phyloP scores from a whole-genome alignment of 2,797 vertebrate species.

The Mormyrus proboscirostris region DNA sequence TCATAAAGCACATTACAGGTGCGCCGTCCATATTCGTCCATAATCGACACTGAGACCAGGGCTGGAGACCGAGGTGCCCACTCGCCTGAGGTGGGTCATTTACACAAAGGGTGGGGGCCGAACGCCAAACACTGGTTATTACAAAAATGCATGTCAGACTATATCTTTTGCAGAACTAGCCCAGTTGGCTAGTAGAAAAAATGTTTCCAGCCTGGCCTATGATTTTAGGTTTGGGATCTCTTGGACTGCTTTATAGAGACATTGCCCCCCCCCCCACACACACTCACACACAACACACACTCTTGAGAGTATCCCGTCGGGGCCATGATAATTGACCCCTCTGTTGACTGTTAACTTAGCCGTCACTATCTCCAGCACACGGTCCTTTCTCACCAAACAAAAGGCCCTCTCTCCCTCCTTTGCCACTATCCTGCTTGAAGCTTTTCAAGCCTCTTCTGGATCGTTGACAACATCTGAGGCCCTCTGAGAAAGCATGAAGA shows the following conservation, averaged over 20 bases:
- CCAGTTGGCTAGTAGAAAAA: background rate
- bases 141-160: background rate
- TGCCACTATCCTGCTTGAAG: background rate
- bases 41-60: background rate
- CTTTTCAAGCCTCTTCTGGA: background rate
- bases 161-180: background rate
- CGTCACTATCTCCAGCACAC: background rate
- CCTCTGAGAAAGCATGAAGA: background rate
- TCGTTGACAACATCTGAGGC: background rate
- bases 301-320: constrained; percentile 18
- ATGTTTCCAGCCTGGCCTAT: background rate
- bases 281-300: constrained; percentile 17
- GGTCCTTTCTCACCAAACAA: constrained; percentile 2
- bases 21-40: background rate
- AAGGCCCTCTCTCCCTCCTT: background rate
- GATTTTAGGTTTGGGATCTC: constrained; percentile 26
- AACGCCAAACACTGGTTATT: background rate
- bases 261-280: constrained; percentile 25
- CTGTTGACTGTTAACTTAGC: constrained; percentile 41
- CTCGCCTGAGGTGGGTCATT: background rate
- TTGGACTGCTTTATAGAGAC: constrained; percentile 21
- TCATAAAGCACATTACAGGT: background rate
- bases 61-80: background rate
- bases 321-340: constrained; percentile 43
- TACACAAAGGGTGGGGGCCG: background rate